phyloP scores from a whole-genome alignment of 2,888 invertebrate genomes.

The Leptopterna dolabrata region DNA sequence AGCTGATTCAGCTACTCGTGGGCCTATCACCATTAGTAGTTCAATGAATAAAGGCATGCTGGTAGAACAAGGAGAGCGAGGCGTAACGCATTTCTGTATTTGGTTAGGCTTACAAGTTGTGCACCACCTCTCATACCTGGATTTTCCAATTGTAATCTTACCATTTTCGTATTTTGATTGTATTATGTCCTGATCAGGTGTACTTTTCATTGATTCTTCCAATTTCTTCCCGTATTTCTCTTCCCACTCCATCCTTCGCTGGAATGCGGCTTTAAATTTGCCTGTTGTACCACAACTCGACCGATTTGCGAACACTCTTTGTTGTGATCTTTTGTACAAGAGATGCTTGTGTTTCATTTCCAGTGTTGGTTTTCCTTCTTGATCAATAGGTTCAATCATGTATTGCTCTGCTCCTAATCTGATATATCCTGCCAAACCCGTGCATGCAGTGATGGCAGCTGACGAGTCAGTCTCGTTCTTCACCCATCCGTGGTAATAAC shows the following conservation, averaged over 20 bases:
- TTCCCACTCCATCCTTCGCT: conserved; percentile 57
- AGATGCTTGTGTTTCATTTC: conserved; percentile 68
- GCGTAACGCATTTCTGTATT: not conserved
- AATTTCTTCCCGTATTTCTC: conserved; percentile 39
- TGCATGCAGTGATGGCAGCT: conserved; percentile 67
- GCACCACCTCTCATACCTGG: not conserved
- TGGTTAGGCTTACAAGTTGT: not conserved
- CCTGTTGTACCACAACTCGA: conserved; percentile 37
- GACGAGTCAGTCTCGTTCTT: conserved; percentile 65
- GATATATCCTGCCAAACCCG: conserved; percentile 64
- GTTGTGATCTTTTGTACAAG: conserved; percentile 67
- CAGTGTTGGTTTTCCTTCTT: conserved; percentile 59
- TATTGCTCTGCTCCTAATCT: not conserved
- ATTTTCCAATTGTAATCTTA: not conserved
- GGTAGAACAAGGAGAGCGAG: not conserved
- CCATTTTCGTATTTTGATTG: not conserved
- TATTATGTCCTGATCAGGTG: not conserved
- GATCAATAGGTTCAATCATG: conserved; percentile 4
- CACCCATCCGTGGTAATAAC: conserved; percentile 68
- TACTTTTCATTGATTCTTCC: conserved; percentile 22
- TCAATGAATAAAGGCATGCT: conserved; percentile 10
- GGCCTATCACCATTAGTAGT: not conserved
- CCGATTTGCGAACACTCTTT: not conserved
- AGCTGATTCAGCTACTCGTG: not conserved
- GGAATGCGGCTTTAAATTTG: conserved; percentile 47